phyloP scores from a whole-genome alignment of 2,797 vertebrate genomes.

The Lerista edwardsae region DNA sequence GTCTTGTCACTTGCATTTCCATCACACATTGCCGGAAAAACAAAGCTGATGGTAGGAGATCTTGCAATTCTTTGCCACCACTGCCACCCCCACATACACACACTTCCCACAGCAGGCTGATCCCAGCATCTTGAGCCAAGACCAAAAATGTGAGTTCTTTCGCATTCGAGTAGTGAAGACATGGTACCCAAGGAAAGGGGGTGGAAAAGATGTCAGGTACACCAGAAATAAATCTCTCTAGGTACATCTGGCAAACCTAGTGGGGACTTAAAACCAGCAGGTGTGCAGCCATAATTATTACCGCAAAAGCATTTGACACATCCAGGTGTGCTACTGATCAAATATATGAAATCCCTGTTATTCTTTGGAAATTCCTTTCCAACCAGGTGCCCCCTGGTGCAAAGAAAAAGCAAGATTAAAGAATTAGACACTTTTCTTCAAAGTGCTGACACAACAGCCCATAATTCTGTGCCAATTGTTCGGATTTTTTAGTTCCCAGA shows the following conservation, averaged over 20 bases:
- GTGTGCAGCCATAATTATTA: conserved; percentile 70
- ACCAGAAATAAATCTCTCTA: conserved; percentile 72
- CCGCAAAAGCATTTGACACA: conserved; percentile 57
- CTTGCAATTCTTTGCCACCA: conserved; percentile 24
- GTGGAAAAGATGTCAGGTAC: conserved; percentile 56
- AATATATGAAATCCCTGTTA: conserved; percentile 59
- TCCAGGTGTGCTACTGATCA: conserved; percentile 70
- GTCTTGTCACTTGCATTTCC: conserved; percentile 73
- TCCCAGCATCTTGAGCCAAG: conserved; percentile 28
- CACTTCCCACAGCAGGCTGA: conserved; percentile 16
- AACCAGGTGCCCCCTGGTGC: conserved; percentile 67
- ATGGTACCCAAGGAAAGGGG: background rate
- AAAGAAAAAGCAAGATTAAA: conserved; percentile 58
- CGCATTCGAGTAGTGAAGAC: conserved; percentile 44
- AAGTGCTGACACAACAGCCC: background rate
- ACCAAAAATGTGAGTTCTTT: conserved; percentile 50
- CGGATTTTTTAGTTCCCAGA: background rate
- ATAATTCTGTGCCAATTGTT: too few relatives aligned
- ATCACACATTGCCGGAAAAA: conserved; percentile 72
- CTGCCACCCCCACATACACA: conserved; percentile 7
- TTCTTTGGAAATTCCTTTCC: conserved; percentile 61
- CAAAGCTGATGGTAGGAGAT: conserved; percentile 71
- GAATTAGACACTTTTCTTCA: conserved; percentile 17
- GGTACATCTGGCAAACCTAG: conserved; percentile 68
- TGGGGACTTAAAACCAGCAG: conserved; percentile 59